phyloP scores from a whole-genome alignment of 2,888 invertebrate genomes.

The Xestia rhomboidea region DNA sequence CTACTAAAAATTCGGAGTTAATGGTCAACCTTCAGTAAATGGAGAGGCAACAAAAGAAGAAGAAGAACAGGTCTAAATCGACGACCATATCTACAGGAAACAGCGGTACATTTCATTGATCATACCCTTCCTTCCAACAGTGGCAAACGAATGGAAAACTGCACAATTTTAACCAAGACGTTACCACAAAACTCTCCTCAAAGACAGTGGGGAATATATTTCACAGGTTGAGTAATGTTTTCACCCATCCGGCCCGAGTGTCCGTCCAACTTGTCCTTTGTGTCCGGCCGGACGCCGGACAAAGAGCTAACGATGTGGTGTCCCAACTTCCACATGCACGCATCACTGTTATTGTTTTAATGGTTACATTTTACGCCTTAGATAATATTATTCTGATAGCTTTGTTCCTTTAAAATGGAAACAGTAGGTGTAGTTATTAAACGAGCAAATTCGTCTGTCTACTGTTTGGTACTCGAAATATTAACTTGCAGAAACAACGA shows the following conservation, averaged over 20 bases:
- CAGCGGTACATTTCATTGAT: background rate
- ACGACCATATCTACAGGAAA: background rate
- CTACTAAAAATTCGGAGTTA: background rate
- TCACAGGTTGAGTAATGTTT: slow-evolving; percentile 47
- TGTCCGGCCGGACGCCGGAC: slow-evolving; percentile 71
- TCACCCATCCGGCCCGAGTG: slow-evolving; percentile 42
- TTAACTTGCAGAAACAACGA: background rate
- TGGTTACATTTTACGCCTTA: slow-evolving; percentile 65
- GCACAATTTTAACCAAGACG: slow-evolving; percentile 49
- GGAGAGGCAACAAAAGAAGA: background rate
- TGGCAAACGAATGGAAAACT: slow-evolving; percentile 29
- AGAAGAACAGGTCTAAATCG: background rate
- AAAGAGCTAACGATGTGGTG: slow-evolving; percentile 81
- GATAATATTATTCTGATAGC: slow-evolving; percentile 3
- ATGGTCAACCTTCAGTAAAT: background rate
- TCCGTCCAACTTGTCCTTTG: slow-evolving; percentile 70
- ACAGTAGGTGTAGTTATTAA: background rate
- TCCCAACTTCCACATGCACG: slow-evolving; percentile 75
- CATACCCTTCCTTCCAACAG: background rate
- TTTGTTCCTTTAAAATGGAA: background rate
- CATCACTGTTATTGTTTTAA: slow-evolving; percentile 84
- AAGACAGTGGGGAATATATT: slow-evolving; percentile 52
- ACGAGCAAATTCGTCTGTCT: background rate
- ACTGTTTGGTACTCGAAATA: background rate
- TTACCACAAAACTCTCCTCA: slow-evolving; percentile 47